Conservation (phyloP, 2,113 vertebrate genomes). For the Eudyptes chrysolophus region DNA sequence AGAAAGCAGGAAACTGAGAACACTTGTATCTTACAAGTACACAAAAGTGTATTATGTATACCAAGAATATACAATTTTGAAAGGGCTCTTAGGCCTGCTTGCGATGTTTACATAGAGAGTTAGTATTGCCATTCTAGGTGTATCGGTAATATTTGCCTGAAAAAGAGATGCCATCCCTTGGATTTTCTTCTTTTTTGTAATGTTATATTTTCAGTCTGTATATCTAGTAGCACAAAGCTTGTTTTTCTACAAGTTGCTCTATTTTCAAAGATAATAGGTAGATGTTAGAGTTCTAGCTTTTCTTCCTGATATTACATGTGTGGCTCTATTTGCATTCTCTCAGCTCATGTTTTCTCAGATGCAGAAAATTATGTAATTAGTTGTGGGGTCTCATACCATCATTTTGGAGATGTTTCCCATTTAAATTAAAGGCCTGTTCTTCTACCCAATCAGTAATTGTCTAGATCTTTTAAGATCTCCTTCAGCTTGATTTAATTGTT, state of each 20-base stretch:
- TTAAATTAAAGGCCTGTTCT: constrained; percentile 81
- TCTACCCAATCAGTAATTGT: constrained; percentile 84
- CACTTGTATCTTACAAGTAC: constrained; percentile 36
- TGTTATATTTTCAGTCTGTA: neutral
- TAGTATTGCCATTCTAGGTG: neutral
- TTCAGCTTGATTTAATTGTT: constrained; percentile 86
- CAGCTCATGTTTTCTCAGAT: constrained; percentile 90
- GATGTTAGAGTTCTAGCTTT: constrained; percentile 57
- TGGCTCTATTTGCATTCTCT: constrained; percentile 77
- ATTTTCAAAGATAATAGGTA: constrained; percentile 59
- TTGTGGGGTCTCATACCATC: constrained; percentile 79
- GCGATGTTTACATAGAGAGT: constrained; percentile 14
- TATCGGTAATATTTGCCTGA: neutral
- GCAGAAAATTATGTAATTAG: constrained; percentile 97
- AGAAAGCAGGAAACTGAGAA: constrained; percentile 17
- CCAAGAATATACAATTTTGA: constrained; percentile 28
- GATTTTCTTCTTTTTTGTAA: neutral
- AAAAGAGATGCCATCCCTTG: neutral
- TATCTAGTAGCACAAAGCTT: constrained; percentile 31
- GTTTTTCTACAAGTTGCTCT: constrained; percentile 44
- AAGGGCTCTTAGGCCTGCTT: constrained; percentile 33
- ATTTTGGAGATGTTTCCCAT: constrained; percentile 85
- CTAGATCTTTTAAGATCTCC: constrained; percentile 78
- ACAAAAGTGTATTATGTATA: constrained; percentile 43
- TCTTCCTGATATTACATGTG: constrained; percentile 63